Percentiles rank a stretch among this genome's conserved stretches.
Conservation (phyloP, 1,140 invertebrate genomes). For the Drosophila pandora region DNA sequence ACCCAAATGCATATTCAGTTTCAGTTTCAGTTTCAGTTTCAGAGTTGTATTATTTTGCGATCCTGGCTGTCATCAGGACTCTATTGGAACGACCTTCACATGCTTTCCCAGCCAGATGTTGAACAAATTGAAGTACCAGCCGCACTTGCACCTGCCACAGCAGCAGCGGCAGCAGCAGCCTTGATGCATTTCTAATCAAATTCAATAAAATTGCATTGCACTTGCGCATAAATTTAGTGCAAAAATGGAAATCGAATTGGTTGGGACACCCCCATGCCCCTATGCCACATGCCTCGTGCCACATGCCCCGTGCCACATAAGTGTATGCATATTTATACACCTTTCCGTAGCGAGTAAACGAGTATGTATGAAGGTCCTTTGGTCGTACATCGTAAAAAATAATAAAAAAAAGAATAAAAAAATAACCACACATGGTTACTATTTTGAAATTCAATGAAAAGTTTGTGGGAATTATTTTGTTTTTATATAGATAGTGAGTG, state of each 20-base stretch:
- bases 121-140: conserved; percentile 23
- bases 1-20: conserved; percentile 3
- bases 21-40: not conserved
- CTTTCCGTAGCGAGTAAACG: conserved; percentile 1
- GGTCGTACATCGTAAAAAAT: not conserved
- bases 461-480: too few relatives aligned
- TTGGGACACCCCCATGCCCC: conserved; percentile 10
- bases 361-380: conserved; percentile 20
- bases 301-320: not conserved
- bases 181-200: conserved; percentile 49
- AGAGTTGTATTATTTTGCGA: not conserved
- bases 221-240: conserved; percentile 45
- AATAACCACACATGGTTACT: too few relatives aligned
- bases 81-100: conserved; percentile 26
- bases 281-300: not conserved
- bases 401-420: not conserved
- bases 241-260: conserved; percentile 47
- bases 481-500: too few relatives aligned
- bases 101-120: conserved; percentile 12
- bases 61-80: conserved; percentile 1
- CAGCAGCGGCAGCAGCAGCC: conserved; percentile 21
- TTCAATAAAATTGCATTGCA: conserved; percentile 49
- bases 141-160: not conserved
- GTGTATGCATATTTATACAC: conserved; percentile 38
- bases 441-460: too few relatives aligned